These are phyloP conservation scores for Poicephalus meyeri DNA, from an alignment of 2,113 vertebrate species.

Conservation along the genomic window DNA sequence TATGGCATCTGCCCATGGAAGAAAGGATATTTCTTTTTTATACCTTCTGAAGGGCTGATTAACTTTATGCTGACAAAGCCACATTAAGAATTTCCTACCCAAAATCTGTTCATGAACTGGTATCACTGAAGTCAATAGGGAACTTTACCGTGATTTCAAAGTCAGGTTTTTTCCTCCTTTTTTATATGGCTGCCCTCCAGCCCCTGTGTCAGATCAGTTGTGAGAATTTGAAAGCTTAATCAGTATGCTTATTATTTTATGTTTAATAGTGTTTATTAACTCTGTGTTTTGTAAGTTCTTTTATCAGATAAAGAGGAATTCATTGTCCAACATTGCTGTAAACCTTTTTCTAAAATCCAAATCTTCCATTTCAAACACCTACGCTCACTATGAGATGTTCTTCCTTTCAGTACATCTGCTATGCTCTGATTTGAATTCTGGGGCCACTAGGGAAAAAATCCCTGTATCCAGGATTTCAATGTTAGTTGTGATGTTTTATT, in stretches of 20 bases:
- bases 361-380: slow-evolving; percentile 45
- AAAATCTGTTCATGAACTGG: not conserved
- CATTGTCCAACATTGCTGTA: not conserved
- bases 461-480: not conserved
- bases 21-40: not conserved
- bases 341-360: slow-evolving; percentile 3
- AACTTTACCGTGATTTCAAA: not conserved
- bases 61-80: not conserved
- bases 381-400: not conserved
- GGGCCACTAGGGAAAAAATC: not conserved
- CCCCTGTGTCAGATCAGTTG: not conserved
- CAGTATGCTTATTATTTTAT: not conserved
- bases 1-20: not conserved
- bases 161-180: rapidly evolving
- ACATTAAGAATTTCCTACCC: not conserved
- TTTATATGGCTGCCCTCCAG: not conserved
- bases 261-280: slow-evolving; percentile 1
- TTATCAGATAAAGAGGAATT: not conserved
- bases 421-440: not conserved
- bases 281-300: not conserved
- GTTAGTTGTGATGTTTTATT: not conserved
- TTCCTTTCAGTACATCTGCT: not conserved
- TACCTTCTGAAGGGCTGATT: not conserved
- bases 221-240: slow-evolving; percentile 30
- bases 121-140: not conserved